Evolutionary conservation across 1,140 invertebrate species (phyloP).

Genomic region (Chionoecetes opilio): DNA sequence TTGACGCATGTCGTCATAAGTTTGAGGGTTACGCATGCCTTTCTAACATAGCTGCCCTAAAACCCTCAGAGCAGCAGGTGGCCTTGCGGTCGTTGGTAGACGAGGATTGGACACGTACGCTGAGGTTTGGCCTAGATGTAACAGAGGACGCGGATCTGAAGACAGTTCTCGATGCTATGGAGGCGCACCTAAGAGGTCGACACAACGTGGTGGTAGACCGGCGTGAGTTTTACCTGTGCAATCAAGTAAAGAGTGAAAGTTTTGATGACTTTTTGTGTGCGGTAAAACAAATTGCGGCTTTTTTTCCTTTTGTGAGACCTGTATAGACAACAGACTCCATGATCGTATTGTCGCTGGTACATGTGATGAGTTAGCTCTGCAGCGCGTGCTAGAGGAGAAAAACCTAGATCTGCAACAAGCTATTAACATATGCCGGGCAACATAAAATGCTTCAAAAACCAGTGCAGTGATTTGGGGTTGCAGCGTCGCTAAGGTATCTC

Average conservation of each 20-base stretch:
- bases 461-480: not conserved
- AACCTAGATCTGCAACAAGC: constrained; percentile 38
- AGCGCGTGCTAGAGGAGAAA: constrained; percentile 50
- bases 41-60: too few relatives aligned
- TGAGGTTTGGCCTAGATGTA: too few relatives aligned
- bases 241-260: too few relatives aligned
- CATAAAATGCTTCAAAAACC: constrained; percentile 8
- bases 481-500: not conserved
- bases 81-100: too few relatives aligned
- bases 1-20: too few relatives aligned
- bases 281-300: not conserved
- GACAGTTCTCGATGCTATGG: not conserved
- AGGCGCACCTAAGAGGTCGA: not conserved
- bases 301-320: constrained; percentile 55
- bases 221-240: not conserved
- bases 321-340: too few relatives aligned
- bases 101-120: too few relatives aligned
- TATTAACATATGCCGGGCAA: constrained; percentile 61
- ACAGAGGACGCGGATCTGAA: not conserved
- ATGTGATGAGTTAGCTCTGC: constrained; percentile 47
- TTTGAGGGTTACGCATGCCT: too few relatives aligned
- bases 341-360: constrained; percentile 52
- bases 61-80: too few relatives aligned
- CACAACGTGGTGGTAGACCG: not conserved
- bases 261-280: constrained; percentile 39